phyloP scores from a whole-genome alignment of 2,797 vertebrate species.

The Arnoldichthys spilopterus region DNA sequence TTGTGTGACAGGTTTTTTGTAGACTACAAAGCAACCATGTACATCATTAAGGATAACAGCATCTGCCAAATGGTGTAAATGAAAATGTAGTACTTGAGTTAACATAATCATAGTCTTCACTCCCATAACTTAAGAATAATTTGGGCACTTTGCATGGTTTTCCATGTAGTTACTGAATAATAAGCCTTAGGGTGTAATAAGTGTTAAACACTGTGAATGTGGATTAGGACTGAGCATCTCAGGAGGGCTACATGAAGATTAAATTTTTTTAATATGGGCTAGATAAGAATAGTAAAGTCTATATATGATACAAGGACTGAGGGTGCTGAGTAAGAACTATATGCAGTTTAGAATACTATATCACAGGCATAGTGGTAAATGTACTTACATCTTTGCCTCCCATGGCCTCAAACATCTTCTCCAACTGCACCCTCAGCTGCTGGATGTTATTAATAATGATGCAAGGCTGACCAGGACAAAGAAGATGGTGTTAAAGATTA shows the following conservation, averaged over 20 bases:
- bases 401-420: slow-evolving; percentile 99
- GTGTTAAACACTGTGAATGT: neutral
- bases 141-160: too few species aligned
- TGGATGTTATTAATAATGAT: slow-evolving; percentile 99
- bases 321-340: neutral
- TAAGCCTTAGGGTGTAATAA: too few species aligned
- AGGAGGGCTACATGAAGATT: neutral
- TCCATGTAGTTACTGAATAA: too few species aligned
- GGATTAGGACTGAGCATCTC: neutral
- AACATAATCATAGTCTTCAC: too few species aligned
- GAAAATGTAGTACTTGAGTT: too few species aligned
- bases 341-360: neutral
- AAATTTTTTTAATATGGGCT: neutral
- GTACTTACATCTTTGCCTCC: slow-evolving; percentile 91
- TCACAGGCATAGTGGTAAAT: neutral
- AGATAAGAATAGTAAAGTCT: neutral
- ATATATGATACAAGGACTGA: neutral
- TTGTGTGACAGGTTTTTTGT: too few species aligned
- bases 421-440: slow-evolving; percentile 93
- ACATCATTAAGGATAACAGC: too few species aligned
- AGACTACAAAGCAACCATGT: too few species aligned
- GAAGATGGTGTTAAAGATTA: neutral
- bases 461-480: slow-evolving; percentile 79
- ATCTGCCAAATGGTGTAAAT: too few species aligned
- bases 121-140: too few species aligned